Conservation (phyloP, 2,797 vertebrate species). For the Sebastolobus alascanus region DNA sequence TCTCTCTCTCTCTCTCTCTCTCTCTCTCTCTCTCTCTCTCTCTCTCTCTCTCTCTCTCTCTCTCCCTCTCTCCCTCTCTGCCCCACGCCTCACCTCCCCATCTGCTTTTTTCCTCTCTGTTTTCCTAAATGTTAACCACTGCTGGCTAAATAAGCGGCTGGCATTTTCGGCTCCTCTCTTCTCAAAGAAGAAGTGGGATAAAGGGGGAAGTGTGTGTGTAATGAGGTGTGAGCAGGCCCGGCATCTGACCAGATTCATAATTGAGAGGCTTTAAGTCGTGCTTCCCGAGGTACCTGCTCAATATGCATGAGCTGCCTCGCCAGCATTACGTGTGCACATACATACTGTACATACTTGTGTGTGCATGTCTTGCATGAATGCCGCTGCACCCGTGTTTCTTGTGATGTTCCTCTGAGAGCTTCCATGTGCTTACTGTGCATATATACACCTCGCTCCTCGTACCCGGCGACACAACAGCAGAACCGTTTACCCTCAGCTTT, state of each 20-base stretch:
- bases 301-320: slow-evolving; percentile 71
- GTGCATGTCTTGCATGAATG: slow-evolving; percentile 48
- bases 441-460: slow-evolving; percentile 16
- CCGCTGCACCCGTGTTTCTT: slow-evolving; percentile 23
- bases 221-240: slow-evolving; percentile 77
- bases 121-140: slow-evolving; percentile 75
- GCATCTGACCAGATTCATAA: slow-evolving; percentile 81
- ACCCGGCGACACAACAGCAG: slow-evolving; percentile 20
- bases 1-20: slow-evolving; percentile 1
- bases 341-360: slow-evolving; percentile 34
- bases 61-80: slow-evolving; percentile 19
- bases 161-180: slow-evolving; percentile 61
- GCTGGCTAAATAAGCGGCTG: slow-evolving; percentile 67
- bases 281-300: slow-evolving; percentile 73
- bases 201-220: slow-evolving; percentile 70
- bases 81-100: slow-evolving; percentile 51
- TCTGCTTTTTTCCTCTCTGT: slow-evolving; percentile 49
- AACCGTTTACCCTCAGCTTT: slow-evolving; percentile 34
- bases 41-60: neutral
- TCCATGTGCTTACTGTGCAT: slow-evolving; percentile 57
- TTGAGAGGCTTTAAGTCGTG: slow-evolving; percentile 80
- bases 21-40: slow-evolving; percentile 16
- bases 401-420: slow-evolving; percentile 43
- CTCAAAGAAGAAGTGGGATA: slow-evolving; percentile 51
- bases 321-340: slow-evolving; percentile 37